Evolutionary conservation across 2,797 vertebrate genomes (phyloP).

Genomic region (Capromys pilorides): DNA sequence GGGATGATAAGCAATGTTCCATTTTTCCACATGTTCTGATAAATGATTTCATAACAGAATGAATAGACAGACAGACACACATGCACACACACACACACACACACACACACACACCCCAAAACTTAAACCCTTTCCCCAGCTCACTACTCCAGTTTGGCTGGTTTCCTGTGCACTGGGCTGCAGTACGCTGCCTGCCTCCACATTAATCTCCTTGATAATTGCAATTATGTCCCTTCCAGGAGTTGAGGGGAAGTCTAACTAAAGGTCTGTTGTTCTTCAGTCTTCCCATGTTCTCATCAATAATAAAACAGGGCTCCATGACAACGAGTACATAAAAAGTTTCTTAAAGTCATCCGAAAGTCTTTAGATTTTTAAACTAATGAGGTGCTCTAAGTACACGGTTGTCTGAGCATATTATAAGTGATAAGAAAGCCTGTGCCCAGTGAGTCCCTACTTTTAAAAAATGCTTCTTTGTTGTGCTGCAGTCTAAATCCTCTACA

Average conservation of each 20-base stretch:
- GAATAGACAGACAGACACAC: not conserved
- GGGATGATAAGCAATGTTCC: not conserved
- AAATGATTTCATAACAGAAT: not conserved
- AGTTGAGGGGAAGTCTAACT: constrained; percentile 55
- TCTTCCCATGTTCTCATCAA: constrained; percentile 64
- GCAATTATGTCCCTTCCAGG: constrained; percentile 33
- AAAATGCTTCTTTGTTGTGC: not conserved
- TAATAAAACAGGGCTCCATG: constrained; percentile 68
- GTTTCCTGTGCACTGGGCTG: not conserved
- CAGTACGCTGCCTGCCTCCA: not conserved
- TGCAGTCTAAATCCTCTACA: not conserved
- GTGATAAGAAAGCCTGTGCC: not conserved
- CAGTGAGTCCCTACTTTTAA: not conserved
- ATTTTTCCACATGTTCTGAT: constrained; percentile 30
- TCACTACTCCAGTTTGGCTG: not conserved
- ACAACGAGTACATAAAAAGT: constrained; percentile 45
- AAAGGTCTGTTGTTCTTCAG: constrained; percentile 63
- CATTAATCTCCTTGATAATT: constrained; percentile 48
- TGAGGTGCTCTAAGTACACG: not conserved
- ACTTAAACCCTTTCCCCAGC: not conserved
- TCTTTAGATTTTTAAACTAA: constrained; percentile 40
- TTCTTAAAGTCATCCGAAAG: constrained; percentile 40
- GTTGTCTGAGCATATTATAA: not conserved
- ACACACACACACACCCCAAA: not conserved
- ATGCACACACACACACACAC: too few species aligned